Base-by-base conservation (phyloP, 1,140 invertebrate genomes). In the Pachypeltis micranthus region DNA sequence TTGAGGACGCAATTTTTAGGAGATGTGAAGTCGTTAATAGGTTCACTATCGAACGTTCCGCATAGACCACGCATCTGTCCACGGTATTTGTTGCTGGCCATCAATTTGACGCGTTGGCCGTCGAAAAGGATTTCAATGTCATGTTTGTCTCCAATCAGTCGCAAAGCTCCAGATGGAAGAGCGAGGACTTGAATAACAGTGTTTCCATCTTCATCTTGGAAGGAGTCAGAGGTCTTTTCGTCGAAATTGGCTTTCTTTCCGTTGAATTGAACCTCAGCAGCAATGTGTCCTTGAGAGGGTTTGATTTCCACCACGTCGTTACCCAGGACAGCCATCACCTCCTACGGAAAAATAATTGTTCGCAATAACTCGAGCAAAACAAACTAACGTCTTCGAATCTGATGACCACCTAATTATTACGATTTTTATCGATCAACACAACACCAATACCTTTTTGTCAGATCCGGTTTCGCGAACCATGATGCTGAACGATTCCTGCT, bases 21-120 rank as follows among this genome's bases (percentile, higher is more conserved):
- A 24, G 78, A 75, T 0, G 73, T 68, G 64, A 83, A 82, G 65
- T 86, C 84, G 63, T 80, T 77, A 27, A 71, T 66, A 2, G 71
- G 61, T 19, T 83, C 76, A 2, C 78, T 77, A 66, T 78, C 79
- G 74, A 79, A 83, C 29, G 76, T 77, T 7, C 85, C 86, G 69
- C 85, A 87, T 24, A 87, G 75, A 65, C 85, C 85, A 34, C 78
- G 76, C 26, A 81, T 71, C 10, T 71, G 69, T 62, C 78, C 75
- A 10, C 78, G 73, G 68, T 81, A 79, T 31, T 74, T 66, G 3
- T 73, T 70, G 14, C 69, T 69, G 27, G 70, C 66, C 24, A 74
- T 44, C 25, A 84, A 57, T 27, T 76, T 76, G 19, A 79, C 67
- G 58, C 77, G 75, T 51, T 74, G 57, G 25, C 81, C 81, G 66